Percentiles rank a stretch among this genome's conserved stretches.
Evolutionary conservation across 2,888 invertebrate genomes (phyloP).

Genomic region (Drosophila anomalata): DNA sequence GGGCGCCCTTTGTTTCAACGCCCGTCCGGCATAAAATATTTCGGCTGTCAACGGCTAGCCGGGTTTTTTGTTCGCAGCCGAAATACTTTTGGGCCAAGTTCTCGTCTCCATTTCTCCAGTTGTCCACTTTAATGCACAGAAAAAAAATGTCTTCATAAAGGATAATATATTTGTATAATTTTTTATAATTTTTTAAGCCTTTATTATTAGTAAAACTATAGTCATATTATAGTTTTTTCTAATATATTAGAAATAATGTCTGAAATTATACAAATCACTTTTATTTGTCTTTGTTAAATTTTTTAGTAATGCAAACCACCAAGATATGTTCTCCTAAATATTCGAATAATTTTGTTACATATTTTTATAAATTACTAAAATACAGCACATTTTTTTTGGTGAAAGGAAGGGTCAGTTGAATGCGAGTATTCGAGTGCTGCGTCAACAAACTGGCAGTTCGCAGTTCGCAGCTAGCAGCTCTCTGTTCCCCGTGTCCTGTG

Average conservation of each 20-base stretch:
- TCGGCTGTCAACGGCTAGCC: constrained; percentile 66
- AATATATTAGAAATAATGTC: no score
- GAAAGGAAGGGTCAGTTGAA: constrained; percentile 56
- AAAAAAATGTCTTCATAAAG: background rate
- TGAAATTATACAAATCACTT: no score
- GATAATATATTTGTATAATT: background rate
- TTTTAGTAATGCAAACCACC: no score
- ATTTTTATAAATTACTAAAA: background rate
- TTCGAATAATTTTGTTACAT: background rate
- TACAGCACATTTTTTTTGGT: background rate
- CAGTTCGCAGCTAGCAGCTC: constrained; percentile 7
- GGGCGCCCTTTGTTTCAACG: constrained; percentile 67
- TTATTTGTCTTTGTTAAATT: no score
- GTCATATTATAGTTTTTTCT: no score
- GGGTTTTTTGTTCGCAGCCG: constrained; percentile 49
- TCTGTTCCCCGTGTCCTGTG: constrained; percentile 48
- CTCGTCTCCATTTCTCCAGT: constrained; percentile 24
- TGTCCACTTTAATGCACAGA: constrained; percentile 12
- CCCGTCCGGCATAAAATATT: constrained; percentile 70
- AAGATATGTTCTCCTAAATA: no score
- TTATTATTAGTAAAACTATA: no score
- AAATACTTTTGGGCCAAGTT: constrained; percentile 31
- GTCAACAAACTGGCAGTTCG: constrained; percentile 67
- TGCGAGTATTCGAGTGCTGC: constrained; percentile 74
- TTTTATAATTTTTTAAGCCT: background rate